These are phyloP conservation scores for Metridium senile DNA, from an alignment of 92 coral and sea anemone genomes.

Conservation along the genomic window DNA sequence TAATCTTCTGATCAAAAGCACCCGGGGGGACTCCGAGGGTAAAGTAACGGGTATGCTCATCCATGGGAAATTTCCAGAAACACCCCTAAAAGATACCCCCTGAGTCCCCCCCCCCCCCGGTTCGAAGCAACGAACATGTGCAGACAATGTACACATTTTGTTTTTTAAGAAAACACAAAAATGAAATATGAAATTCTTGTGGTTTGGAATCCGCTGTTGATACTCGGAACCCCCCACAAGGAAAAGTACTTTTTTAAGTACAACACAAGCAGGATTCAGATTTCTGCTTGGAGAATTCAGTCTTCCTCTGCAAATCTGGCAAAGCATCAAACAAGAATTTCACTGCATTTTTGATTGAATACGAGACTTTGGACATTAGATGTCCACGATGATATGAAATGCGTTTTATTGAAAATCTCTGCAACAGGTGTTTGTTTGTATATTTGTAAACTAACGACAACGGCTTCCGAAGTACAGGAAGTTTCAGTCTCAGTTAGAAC, in stretches of 20 bases:
- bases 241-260: neutral
- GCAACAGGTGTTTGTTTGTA: neutral
- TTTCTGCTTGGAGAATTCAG: neutral
- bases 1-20: neutral
- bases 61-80: too few species aligned
- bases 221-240: neutral
- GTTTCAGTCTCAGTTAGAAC: neutral
- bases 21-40: too few species aligned
- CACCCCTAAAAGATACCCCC: too few species aligned
- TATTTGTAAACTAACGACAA: neutral
- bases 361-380: too few species aligned
- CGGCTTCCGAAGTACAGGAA: neutral
- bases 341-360: too few species aligned
- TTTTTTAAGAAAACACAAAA: neutral
- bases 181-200: neutral
- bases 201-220: neutral
- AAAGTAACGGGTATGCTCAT: too few species aligned
- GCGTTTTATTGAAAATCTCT: too few species aligned
- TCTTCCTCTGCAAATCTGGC: neutral
- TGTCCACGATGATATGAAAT: too few species aligned
- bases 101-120: too few species aligned
- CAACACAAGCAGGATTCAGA: neutral
- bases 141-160: neutral
- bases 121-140: too few species aligned
- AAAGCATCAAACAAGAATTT: too few species aligned